phyloP scores from a whole-genome alignment of 2,113 vertebrate species.

The Cinclus mexicanus region DNA sequence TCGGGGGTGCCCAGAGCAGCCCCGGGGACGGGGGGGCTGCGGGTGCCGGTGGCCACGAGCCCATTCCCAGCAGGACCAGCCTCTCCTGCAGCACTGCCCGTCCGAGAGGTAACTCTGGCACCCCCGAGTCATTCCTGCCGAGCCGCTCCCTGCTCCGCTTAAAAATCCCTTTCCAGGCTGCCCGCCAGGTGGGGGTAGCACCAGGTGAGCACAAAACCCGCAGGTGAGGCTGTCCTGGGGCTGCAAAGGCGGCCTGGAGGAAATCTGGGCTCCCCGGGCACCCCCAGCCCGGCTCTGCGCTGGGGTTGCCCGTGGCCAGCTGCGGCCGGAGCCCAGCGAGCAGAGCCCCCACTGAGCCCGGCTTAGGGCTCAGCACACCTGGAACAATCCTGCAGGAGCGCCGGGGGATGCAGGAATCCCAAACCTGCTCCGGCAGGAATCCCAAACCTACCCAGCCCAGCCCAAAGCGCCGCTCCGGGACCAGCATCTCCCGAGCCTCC shows the following conservation, averaged over 20 bases:
- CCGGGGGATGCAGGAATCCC: too few relatives aligned
- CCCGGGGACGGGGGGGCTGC: too few relatives aligned
- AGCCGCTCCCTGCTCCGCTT: background rate
- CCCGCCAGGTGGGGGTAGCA: background rate
- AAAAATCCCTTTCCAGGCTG: background rate
- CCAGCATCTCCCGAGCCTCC: conserved; percentile 42
- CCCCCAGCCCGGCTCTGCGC: background rate
- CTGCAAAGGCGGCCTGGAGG: background rate
- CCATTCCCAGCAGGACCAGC: too few relatives aligned
- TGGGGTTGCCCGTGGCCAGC: too few relatives aligned
- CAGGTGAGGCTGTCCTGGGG: conserved; percentile 33
- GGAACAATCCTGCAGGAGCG: too few relatives aligned
- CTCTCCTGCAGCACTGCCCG: too few relatives aligned
- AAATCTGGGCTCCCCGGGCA: background rate
- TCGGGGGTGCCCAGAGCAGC: too few relatives aligned
- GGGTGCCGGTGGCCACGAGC: too few relatives aligned
- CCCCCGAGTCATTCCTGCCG: background rate
- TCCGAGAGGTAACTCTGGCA: accelerated
- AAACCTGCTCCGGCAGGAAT: too few relatives aligned
- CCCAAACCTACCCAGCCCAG: background rate
- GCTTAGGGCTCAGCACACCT: too few relatives aligned
- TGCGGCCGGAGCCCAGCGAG: too few relatives aligned
- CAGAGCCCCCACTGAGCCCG: too few relatives aligned
- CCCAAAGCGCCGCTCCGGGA: background rate
- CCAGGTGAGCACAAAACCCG: conserved; percentile 5